Evolutionary conservation across 2,113 vertebrate species (phyloP), one percentile per base, ranked within the genome.

Genomic region (Parus major): DNA sequence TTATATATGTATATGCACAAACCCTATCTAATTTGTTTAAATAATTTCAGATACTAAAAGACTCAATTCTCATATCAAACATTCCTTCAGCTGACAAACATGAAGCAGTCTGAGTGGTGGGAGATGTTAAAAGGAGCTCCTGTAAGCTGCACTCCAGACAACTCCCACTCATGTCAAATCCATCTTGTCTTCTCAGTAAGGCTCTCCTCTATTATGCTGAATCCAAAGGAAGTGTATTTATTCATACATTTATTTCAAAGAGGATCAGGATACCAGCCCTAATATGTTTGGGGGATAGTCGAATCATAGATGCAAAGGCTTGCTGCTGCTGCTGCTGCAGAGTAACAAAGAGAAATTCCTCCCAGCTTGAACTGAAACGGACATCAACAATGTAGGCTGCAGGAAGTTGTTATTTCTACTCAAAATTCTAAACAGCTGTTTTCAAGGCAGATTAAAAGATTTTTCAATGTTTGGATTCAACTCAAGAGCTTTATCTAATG

Each of bases 401-500:
- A 73, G 89, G 59, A 94, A 92, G 94, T 94, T 95, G 80, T 72
- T 95, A 84, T 88, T 97, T 89, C 82, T 95, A 63, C 93, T 93
- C 84, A 96, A 89, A 95, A 94, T 93, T 90, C 86, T 88, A 93
- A 97, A 95, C 86, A 95, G 87, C 72, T 95, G 86, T 88, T 97
- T 96, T 94, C 91, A 94, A 90, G 66, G 64, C 89, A 93, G 78
- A 90, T 95, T 93, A 79, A 88, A 89, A 88, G 91, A 95, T 93
- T 92, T 84, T 95, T 95, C 93, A 97, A 63, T 70, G 82, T 90
- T 89, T 96, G 92, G 93, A 96, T 73, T 91, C 73, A 93, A 90
- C 39, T 93, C 89, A 95, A 96, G 55, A 93, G 80, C 83, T 97
- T 94, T 96, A 98, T 96, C 88, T 86, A 95, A 93, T 90, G 65